Base-by-base conservation (phyloP, 2,113 vertebrate species). In the Boulengeromyrus knoepffleri region DNA sequence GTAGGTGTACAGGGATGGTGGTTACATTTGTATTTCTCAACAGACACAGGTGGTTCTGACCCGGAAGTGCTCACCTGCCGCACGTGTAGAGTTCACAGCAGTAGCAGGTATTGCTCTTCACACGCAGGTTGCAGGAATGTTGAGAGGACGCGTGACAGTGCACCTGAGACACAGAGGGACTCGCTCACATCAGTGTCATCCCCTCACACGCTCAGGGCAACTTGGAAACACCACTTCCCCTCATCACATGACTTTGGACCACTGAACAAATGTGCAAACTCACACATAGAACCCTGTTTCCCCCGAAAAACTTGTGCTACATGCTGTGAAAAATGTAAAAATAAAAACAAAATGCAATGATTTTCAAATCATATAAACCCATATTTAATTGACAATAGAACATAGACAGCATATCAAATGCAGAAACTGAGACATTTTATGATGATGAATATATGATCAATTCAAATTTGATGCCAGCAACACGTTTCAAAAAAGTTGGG, bases 1-100 rank as follows among this genome's bases (percentile, higher is more conserved):
- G 27, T 36, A 19, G 70, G 5, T 36, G 36, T 77, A 39, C 12
- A 39, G 70, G 31, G 70, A 5, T 17, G 12, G 31, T 39, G 15
- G 70, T 77, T 31, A 66, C 24, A 12, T 27, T 39, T 39, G 31
- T 77, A 77, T 17, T 39, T 77, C 31, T 31, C 31, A 17, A 19
- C 70, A 80, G 74, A 19, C 15, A 15, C 36, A 77, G 74, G 74
- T 19, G 27, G 13, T 77, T 39, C 31, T 77, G 13, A 36, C 36
- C 74, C 2, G 2, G 74, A 39, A 0, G 8, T 89, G 96, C 97
- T 96, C 95, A 99, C 99, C 96, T 98, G 91, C 98, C 98, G 80
- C 99, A 99, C 95, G 98, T 97, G 96, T 99, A 99, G 92, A 99
- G 97, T 87, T 99, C 98, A 92, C 99, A 99, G 95, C 98, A 99